phyloP scores from a whole-genome alignment of 2,888 invertebrate species.

The Dusona sp. region DNA sequence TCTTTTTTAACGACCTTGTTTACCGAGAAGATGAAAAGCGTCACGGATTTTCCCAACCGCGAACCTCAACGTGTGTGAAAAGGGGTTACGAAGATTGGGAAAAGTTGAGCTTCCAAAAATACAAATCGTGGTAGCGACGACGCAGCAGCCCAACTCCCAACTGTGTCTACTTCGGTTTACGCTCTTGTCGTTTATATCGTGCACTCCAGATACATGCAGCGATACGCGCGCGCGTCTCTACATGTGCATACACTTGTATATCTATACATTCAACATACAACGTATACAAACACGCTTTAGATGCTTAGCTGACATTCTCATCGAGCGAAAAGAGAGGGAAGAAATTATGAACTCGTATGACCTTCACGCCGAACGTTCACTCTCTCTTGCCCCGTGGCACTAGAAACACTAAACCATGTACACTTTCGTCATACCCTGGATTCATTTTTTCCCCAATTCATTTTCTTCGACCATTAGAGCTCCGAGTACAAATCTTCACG shows the following conservation, averaged over 20 bases:
- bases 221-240: conserved; percentile 3
- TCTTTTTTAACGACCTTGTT: neutral
- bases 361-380: conserved; percentile 28
- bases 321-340: conserved; percentile 32
- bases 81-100: conserved; percentile 11
- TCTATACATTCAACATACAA: neutral
- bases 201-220: conserved; percentile 13
- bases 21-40: neutral
- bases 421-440: neutral
- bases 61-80: conserved; percentile 15
- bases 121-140: conserved; percentile 13
- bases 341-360: conserved; percentile 19
- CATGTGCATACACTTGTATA: neutral
- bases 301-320: conserved; percentile 9
- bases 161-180: conserved; percentile 29
- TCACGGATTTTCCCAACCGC: conserved; percentile 15
- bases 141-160: conserved; percentile 12
- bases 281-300: conserved; percentile 3
- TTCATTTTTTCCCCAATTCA: conserved; percentile 5
- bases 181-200: neutral
- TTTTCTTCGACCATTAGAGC: neutral
- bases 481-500: neutral
- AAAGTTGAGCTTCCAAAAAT: conserved; percentile 24
- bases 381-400: conserved; percentile 12
- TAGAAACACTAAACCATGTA: neutral